A percentile compares a stretch with the other conserved stretches of the same genome.
These are phyloP conservation scores for Tilapia sparmanii DNA, from an alignment of 2,113 vertebrate genomes.

Conservation along the genomic window DNA sequence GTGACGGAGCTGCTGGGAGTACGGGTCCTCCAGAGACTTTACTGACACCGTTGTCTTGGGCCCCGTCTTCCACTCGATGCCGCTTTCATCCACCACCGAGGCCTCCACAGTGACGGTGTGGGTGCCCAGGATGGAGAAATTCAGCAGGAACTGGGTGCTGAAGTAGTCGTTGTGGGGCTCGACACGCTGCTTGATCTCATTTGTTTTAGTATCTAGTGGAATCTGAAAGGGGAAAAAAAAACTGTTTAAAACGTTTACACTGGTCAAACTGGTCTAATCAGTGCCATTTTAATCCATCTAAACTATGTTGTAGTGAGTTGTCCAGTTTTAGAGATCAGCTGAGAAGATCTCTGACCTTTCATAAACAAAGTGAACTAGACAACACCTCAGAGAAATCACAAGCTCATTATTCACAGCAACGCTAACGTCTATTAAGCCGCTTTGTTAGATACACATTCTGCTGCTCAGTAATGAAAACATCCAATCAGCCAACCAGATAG, in stretches of 20 bases:
- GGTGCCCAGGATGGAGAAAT: slow-evolving; percentile 87
- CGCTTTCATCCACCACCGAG: slow-evolving; percentile 88
- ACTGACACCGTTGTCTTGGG: slow-evolving; percentile 87
- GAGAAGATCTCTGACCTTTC: background rate
- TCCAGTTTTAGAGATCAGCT: background rate
- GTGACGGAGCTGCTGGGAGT: slow-evolving; percentile 89
- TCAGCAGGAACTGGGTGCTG: slow-evolving; percentile 95
- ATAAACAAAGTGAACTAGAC: background rate
- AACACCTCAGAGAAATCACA: background rate
- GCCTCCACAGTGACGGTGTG: slow-evolving; percentile 93
- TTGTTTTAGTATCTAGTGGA: slow-evolving; percentile 82
- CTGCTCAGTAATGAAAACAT: background rate
- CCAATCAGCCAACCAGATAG: background rate
- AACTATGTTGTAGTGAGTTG: background rate
- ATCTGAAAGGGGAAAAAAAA: slow-evolving; percentile 70
- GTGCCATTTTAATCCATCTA: background rate
- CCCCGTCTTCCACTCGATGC: slow-evolving; percentile 91
- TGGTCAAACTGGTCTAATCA: background rate
- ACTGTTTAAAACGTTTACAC: background rate
- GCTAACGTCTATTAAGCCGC: background rate
- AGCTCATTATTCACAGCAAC: background rate
- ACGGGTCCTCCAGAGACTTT: slow-evolving; percentile 92
- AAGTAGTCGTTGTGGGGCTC: slow-evolving; percentile 99
- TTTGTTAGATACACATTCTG: background rate
- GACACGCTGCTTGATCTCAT: slow-evolving; percentile 93